Percentiles rank a stretch among this genome's conserved stretches.
phyloP scores from a whole-genome alignment of 2,797 vertebrate species.

The Characodon lateralis region DNA sequence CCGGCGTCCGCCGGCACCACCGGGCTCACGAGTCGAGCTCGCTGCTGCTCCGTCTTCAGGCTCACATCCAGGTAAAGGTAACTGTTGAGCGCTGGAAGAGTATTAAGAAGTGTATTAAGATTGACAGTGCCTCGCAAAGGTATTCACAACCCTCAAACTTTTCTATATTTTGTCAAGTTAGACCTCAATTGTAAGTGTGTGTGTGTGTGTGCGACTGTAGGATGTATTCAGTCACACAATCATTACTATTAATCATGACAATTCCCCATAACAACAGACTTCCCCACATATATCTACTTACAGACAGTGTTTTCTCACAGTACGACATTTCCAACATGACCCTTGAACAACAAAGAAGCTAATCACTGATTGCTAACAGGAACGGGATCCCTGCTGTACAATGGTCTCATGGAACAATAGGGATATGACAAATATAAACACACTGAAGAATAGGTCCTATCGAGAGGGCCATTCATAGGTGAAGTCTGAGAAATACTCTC shows the following conservation, averaged over 20 bases:
- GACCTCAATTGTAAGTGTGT: background rate
- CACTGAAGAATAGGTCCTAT: slow-evolving; percentile 53
- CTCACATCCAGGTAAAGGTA: slow-evolving; percentile 85
- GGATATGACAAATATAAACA: slow-evolving; percentile 70
- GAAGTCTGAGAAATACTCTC: slow-evolving; percentile 23
- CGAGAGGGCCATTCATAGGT: slow-evolving; percentile 16
- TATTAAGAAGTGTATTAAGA: background rate
- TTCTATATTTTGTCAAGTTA: too few species aligned
- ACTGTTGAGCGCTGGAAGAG: slow-evolving; percentile 74
- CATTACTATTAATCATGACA: slow-evolving; percentile 34
- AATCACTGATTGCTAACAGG: slow-evolving; percentile 49
- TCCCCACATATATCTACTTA: slow-evolving; percentile 12
- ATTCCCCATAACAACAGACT: slow-evolving; percentile 5
- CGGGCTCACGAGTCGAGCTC: slow-evolving; percentile 88
- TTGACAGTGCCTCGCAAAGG: background rate
- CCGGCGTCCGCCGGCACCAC: slow-evolving; percentile 83
- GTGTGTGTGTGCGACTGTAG: background rate
- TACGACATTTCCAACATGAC: slow-evolving; percentile 28
- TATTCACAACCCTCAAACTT: background rate
- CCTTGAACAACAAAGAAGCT: slow-evolving; percentile 21
- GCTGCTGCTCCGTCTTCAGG: slow-evolving; percentile 84
- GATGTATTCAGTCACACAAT: slow-evolving; percentile 9
- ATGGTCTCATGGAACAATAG: slow-evolving; percentile 58
- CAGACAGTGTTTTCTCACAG: slow-evolving; percentile 41
- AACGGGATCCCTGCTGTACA: slow-evolving; percentile 46